Percentiles rank a stretch among this genome's conserved stretches.
Evolutionary conservation across 2,797 vertebrate species (phyloP).

Genomic region (Microcaecilia unicolor): DNA sequence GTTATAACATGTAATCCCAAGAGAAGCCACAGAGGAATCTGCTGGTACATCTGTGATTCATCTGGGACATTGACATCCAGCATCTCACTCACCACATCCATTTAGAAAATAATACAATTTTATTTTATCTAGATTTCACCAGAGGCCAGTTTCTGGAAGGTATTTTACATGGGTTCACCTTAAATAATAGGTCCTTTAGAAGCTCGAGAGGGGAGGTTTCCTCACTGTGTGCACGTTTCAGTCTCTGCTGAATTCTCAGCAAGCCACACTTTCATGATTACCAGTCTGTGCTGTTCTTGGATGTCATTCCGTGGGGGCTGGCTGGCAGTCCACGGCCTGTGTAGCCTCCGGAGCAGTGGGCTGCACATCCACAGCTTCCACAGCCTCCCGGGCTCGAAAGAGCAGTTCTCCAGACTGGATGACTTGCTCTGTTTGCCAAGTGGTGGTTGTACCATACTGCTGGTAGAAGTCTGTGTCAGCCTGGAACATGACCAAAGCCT

Average conservation of each 20-base stretch:
- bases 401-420: slow-evolving; percentile 77
- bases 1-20: too few relatives aligned
- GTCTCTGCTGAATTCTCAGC: too few relatives aligned
- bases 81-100: too few relatives aligned
- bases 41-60: too few relatives aligned
- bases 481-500: slow-evolving; percentile 96
- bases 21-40: too few relatives aligned
- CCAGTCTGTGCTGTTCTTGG: neutral
- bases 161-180: too few relatives aligned
- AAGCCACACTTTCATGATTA: too few relatives aligned
- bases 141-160: neutral
- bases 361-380: slow-evolving; percentile 23
- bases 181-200: too few relatives aligned
- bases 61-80: too few relatives aligned
- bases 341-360: slow-evolving; percentile 20
- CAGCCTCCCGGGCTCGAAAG: slow-evolving; percentile 56
- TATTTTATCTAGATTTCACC: slow-evolving; percentile 40
- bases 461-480: slow-evolving; percentile 93
- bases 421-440: slow-evolving; percentile 83
- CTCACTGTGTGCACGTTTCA: too few relatives aligned
- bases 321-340: slow-evolving; percentile 17
- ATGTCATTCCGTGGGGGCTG: neutral
- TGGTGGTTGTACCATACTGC: slow-evolving; percentile 57
- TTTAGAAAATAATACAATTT: slow-evolving; percentile 57
- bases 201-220: too few relatives aligned